Evolutionary conservation across 1,140 invertebrate genomes (phyloP), one percentile per base, ranked within the genome.

Genomic region (Ips typographus): DNA sequence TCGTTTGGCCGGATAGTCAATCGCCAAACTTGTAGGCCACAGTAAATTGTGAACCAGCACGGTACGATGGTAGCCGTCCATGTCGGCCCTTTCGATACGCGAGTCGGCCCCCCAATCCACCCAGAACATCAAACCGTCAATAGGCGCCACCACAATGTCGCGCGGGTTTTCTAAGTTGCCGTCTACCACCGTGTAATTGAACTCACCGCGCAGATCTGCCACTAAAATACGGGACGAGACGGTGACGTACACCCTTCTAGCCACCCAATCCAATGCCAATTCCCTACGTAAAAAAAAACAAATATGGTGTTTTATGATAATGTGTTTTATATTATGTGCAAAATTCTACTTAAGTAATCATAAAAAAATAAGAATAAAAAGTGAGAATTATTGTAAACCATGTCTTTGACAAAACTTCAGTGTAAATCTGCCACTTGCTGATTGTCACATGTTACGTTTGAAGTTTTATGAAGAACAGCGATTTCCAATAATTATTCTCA

Each of bases 241-340:
- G 3, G 90, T 86, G 80, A 90, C 90, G 80, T 94, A 95, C 22
- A 95, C 79, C 60, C 87, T 83, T 67, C 86, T 84, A 0, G 87
- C 85, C 3, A 91, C 82, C 86, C 90, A 92, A 80, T 95, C 93
- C 36, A 95, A 85, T 2, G 90, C 87, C 47, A 96, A 80, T 4
- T 91, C 91, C 74, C 22, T 22, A 22, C 22, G 22, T 22, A 22
- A 22, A 22, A 22, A 22, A 22, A 22, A 22, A 22, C 22, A 22
- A 22, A 22, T 22, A 22, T 22, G 22, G 22, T 22, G n/a, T n/a
- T n/a, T n/a, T n/a, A n/a, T n/a, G n/a, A n/a, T n/a, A n/a, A n/a
- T n/a, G 22, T 22, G 22, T 22, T 22, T 22, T 22, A 22, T 22
- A n/a, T n/a, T 22, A 22, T 22, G 22, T 22, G 22, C 22, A 22